Base-by-base conservation (phyloP, 2,113 vertebrate species). In the Heterotis niloticus region DNA sequence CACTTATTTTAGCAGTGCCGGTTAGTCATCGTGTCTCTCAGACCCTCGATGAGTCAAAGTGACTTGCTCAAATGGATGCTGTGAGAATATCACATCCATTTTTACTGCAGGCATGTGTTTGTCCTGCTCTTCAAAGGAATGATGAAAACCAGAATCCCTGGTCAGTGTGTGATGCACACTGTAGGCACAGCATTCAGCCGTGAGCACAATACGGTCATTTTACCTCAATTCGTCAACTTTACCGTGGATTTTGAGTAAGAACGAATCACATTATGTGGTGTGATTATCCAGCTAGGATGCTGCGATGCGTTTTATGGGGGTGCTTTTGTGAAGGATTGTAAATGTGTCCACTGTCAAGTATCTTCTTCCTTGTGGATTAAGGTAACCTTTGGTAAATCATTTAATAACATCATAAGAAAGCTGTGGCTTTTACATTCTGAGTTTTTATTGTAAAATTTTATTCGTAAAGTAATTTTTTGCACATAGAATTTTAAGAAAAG, bases 351-450 rank as follows among this genome's bases (percentile, higher is more conserved):
- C 34, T 44, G 34, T 44, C 34, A 44, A 44, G 7, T 44, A 7
- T 44, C 7, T 44, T 44, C 34, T 44, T 28, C 64, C 51, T 14
- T 18, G 23, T 51, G 16, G 56, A 5, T 78, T 26, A 78, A 51
- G 23, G 56, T 62, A 78, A 78, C 23, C 13, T 14, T 56, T 44
- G 67, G 62, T 28, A 64, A 69, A 68, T 65, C 26, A 23, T 78
- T 70, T 78, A 51, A 71, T 56, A 56, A 20, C 20, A 23, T 14
- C 29, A 26, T 67, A 28, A 62, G 24, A 52, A 66, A 65, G 29
- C 28, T 24, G 28, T 64, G 17, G 24, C 60, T n/a, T 28, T 65
- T 24, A 76, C 62, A 5, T n/a, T 76, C 34, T 34, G 18, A 14
- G 24, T 64, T 9, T 20, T 51, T 62, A 52, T 17, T 75, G 73